These are phyloP conservation scores for Hybos culiciformis DNA, from an alignment of 2,888 invertebrate species.

Conservation along the genomic window DNA sequence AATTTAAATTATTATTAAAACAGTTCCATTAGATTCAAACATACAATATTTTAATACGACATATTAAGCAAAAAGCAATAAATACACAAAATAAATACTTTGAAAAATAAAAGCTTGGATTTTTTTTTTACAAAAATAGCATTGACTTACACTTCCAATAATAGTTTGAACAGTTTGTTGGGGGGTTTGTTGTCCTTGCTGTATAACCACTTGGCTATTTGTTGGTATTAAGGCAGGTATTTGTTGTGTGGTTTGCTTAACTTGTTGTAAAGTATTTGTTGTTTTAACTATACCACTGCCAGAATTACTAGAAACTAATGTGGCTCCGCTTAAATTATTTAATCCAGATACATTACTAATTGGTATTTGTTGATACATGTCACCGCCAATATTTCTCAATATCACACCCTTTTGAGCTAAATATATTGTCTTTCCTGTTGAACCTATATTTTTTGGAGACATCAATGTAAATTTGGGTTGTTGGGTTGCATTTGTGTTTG, in stretches of 20 bases:
- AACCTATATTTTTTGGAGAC: slow-evolving; percentile 23
- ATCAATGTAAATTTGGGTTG: slow-evolving; percentile 35
- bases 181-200: slow-evolving; percentile 25
- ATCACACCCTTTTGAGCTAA: slow-evolving; percentile 35
- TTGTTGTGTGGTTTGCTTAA: slow-evolving; percentile 23
- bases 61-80: not conserved
- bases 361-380: slow-evolving; percentile 35
- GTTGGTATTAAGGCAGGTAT: slow-evolving; percentile 34
- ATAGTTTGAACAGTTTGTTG: slow-evolving; percentile 23
- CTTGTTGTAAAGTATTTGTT: slow-evolving; percentile 23
- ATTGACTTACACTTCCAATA: slow-evolving; percentile 27
- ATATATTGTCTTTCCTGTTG: slow-evolving; percentile 30
- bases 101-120: too few relatives aligned
- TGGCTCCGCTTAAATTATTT: slow-evolving; percentile 24
- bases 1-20: too few relatives aligned
- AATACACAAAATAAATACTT: too few relatives aligned
- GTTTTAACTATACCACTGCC: slow-evolving; percentile 31
- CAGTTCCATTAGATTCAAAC: not conserved
- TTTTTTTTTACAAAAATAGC: slow-evolving; percentile 1
- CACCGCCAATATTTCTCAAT: slow-evolving; percentile 33
- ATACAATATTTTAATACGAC: not conserved
- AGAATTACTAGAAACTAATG: slow-evolving; percentile 26
- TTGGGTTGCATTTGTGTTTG: slow-evolving; percentile 32
- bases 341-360: slow-evolving; percentile 32
- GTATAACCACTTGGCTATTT: slow-evolving; percentile 20